Evolutionary conservation across 1,140 invertebrate species (phyloP).

Genomic region (Lysiphlebus fabarum): DNA sequence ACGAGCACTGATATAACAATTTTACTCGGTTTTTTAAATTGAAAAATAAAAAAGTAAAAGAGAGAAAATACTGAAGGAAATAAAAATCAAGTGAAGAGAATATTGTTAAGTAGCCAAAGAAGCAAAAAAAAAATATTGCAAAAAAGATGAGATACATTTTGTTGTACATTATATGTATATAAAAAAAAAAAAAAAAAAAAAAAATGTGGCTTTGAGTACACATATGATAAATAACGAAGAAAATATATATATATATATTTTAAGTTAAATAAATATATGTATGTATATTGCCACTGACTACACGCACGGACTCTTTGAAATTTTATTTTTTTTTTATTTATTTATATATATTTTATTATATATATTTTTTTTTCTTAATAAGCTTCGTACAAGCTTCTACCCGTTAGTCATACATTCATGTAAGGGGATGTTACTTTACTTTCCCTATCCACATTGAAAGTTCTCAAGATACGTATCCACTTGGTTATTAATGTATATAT

Average conservation of each 20-base stretch:
- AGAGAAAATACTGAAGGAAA: not conserved
- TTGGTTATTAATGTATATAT: constrained; percentile 53
- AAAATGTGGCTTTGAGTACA: not conserved
- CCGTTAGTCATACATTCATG: constrained; percentile 50
- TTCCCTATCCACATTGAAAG: constrained; percentile 24
- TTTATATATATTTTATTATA: too few species aligned
- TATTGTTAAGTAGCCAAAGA: not conserved
- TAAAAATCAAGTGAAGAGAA: not conserved
- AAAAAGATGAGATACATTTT: constrained; percentile 3
- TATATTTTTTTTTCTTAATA: constrained; percentile 40
- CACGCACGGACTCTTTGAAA: constrained; percentile 28
- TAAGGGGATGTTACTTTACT: constrained; percentile 37
- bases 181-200: too few species aligned
- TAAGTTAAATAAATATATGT: constrained; percentile 13
- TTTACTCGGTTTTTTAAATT: not conserved
- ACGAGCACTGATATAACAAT: constrained; percentile 10
- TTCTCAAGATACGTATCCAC: constrained; percentile 46
- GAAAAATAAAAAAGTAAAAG: not conserved
- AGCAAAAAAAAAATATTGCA: not conserved
- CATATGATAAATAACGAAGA: constrained; percentile 2
- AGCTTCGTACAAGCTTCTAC: constrained; percentile 37
- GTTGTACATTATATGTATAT: not conserved
- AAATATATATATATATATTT: constrained; percentile 11
- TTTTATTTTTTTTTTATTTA: too few species aligned
- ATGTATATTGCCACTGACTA: constrained; percentile 16